Evolutionary conservation across 2,888 invertebrate species (phyloP).

Genomic region (Apamea crenata): DNA sequence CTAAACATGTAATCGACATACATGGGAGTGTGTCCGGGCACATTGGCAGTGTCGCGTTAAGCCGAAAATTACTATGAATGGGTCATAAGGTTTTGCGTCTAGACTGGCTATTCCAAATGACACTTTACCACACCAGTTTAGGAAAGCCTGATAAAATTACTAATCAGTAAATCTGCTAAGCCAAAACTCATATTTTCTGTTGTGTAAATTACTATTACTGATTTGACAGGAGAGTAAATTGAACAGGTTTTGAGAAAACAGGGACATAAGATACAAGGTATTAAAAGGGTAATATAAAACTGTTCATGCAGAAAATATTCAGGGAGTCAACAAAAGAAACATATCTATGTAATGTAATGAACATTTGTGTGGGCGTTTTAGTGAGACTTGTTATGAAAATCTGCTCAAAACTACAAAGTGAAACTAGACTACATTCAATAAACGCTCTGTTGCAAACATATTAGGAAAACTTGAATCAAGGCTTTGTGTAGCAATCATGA

Average conservation of each 20-base stretch:
- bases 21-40: constrained; percentile 31
- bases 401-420: not conserved
- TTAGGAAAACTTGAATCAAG: not conserved
- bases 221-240: not conserved
- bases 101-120: constrained; percentile 10
- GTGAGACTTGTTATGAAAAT: constrained; percentile 3
- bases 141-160: not conserved
- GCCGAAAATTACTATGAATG: constrained; percentile 59
- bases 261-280: no score
- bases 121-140: not conserved
- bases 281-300: no score
- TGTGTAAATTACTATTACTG: not conserved
- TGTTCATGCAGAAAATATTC: not conserved
- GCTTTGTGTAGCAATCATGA: not conserved
- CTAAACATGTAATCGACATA: constrained; percentile 61
- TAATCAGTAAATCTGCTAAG: not conserved
- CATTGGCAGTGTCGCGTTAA: constrained; percentile 34
- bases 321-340: not conserved
- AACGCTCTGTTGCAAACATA: not conserved
- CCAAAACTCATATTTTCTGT: not conserved
- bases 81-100: constrained; percentile 44
- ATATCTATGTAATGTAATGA: not conserved
- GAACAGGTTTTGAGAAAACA: not conserved
- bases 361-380: not conserved
- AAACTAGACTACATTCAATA: not conserved